Conservation (phyloP, 2,797 vertebrate genomes). For the Astyanax mexicanus region DNA sequence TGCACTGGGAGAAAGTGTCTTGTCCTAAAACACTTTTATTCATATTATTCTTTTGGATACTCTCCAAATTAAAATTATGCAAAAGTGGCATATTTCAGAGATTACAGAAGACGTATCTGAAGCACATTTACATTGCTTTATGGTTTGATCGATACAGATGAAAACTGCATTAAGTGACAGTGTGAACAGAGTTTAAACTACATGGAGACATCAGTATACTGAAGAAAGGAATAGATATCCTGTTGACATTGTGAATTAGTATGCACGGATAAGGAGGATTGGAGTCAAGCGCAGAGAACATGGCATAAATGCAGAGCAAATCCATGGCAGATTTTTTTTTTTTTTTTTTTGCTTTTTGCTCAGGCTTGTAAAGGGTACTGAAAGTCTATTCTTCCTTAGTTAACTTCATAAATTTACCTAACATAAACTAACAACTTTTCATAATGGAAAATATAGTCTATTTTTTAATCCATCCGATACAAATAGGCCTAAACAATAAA, state of each 20-base stretch:
- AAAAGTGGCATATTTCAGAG: background rate
- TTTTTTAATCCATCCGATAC: too few relatives aligned
- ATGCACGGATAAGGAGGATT: background rate
- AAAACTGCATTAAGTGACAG: constrained; percentile 2
- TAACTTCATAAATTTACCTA: too few relatives aligned
- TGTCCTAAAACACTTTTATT: background rate
- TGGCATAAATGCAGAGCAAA: background rate
- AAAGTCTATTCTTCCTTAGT: background rate
- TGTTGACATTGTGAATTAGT: constrained; percentile 1
- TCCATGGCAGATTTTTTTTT: too few relatives aligned
- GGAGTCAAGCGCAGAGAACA: background rate
- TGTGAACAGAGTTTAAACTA: background rate
- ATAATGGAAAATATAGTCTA: too few relatives aligned
- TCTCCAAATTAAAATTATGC: background rate
- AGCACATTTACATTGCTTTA: background rate
- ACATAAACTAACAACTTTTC: too few relatives aligned
- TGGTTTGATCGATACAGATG: constrained; percentile 2
- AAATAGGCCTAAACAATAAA: too few relatives aligned
- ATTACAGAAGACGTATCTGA: background rate
- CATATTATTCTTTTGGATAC: background rate
- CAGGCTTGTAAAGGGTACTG: too few relatives aligned
- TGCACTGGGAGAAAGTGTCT: background rate
- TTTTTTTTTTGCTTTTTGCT: too few relatives aligned
- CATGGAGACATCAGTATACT: background rate
- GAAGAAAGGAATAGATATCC: background rate